These are phyloP conservation scores for Ginglymostoma cirratum DNA, from an alignment of 2,113 vertebrate species.

Conservation along the genomic window DNA sequence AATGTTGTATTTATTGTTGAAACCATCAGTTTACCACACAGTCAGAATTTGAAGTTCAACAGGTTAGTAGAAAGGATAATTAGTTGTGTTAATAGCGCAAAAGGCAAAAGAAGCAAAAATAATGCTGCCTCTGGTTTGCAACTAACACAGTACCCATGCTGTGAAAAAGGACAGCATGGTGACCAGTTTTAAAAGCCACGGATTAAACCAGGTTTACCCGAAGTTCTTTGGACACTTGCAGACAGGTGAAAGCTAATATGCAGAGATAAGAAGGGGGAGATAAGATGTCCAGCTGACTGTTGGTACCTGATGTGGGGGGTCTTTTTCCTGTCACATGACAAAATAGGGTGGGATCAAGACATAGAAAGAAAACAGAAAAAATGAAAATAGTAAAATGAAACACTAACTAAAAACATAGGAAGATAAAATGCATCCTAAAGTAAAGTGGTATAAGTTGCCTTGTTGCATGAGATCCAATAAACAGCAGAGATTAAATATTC, in stretches of 20 bases:
- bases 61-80: not conserved
- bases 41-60: constrained; percentile 26
- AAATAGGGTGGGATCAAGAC: constrained; percentile 67
- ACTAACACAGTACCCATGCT: constrained; percentile 27
- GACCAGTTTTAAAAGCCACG: constrained; percentile 19
- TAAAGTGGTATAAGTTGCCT: not conserved
- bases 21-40: constrained; percentile 9
- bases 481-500: not conserved
- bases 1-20: not conserved
- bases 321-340: constrained; percentile 78
- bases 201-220: constrained; percentile 36
- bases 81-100: constrained; percentile 11
- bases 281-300: constrained; percentile 56
- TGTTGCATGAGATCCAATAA: not conserved
- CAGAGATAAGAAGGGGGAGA: constrained; percentile 45
- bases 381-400: constrained; percentile 33
- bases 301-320: constrained; percentile 73
- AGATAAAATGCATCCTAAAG: constrained; percentile 28
- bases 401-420: constrained; percentile 51
- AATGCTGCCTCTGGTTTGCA: constrained; percentile 4
- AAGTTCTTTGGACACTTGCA: constrained; percentile 30
- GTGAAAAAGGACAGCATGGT: not conserved
- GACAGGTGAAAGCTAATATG: constrained; percentile 34
- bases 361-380: constrained; percentile 36
- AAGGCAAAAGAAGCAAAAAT: constrained; percentile 25